Evolutionary conservation across 2,888 invertebrate genomes (phyloP).

Genomic region (Lycocerus yunnanus): DNA sequence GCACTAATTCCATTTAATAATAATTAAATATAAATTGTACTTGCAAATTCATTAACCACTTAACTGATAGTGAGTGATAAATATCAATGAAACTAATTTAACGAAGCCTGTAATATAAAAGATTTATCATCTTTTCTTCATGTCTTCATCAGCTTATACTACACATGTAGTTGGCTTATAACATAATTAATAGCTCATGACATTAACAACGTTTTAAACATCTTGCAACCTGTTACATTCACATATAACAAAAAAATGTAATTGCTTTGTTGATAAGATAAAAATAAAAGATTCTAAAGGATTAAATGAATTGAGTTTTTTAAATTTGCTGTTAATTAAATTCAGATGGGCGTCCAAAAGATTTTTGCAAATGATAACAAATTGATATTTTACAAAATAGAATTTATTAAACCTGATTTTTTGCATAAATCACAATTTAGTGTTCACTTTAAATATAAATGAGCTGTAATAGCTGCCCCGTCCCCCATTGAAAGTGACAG

Average conservation of each 20-base stretch:
- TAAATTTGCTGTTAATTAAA: not conserved
- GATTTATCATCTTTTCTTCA: constrained; percentile 1
- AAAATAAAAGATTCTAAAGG: not conserved
- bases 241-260: constrained; percentile 5
- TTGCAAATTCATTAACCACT: not conserved
- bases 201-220: constrained; percentile 15
- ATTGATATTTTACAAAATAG: not conserved
- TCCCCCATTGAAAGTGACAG: not conserved
- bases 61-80: not conserved
- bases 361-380: not conserved
- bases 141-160: not conserved
- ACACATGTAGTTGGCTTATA: constrained; percentile 9
- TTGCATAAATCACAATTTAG: not conserved
- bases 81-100: not conserved
- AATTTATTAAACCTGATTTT: not conserved
- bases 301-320: not conserved
- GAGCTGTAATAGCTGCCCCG: not conserved
- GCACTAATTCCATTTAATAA: not conserved
- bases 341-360: not conserved
- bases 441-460: not conserved
- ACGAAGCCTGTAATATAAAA: not conserved
- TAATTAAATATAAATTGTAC: not conserved
- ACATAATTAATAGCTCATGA: constrained; percentile 14
- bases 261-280: constrained; percentile 1
- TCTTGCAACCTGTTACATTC: constrained; percentile 14